Conservation (phyloP, 2,888 invertebrate genomes). For the Autographa pulchrina region DNA sequence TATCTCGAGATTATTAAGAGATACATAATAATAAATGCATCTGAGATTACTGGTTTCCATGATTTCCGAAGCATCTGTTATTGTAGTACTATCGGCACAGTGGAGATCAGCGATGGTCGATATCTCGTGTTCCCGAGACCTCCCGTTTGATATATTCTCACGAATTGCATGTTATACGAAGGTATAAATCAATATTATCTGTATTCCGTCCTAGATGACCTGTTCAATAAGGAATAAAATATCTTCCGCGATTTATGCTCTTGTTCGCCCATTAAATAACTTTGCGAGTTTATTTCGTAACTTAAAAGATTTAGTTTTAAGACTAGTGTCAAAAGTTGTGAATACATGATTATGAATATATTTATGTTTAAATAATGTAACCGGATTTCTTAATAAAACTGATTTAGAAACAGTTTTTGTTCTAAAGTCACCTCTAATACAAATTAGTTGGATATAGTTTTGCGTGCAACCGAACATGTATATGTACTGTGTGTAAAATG, state of each 20-base stretch:
- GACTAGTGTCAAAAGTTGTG: neutral
- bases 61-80: constrained; percentile 9
- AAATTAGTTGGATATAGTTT: neutral
- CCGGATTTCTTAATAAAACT: neutral
- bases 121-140: constrained; percentile 51
- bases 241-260: constrained; percentile 16
- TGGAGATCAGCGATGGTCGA: constrained; percentile 41
- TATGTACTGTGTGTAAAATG: neutral
- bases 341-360: neutral
- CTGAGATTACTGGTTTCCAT: constrained; percentile 2
- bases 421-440: neutral
- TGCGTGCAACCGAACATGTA: neutral
- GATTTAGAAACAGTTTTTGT: neutral
- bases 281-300: neutral
- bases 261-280: constrained; percentile 11
- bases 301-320: neutral
- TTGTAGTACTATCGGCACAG: constrained; percentile 19
- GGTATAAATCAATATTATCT: constrained; percentile 51
- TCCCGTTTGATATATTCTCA: constrained; percentile 52
- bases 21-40: neutral
- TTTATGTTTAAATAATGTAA: neutral
- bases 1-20: neutral
- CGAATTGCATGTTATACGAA: constrained; percentile 56
- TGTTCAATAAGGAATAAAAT: constrained; percentile 32
- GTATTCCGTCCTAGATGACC: constrained; percentile 37